Conservation (phyloP, 2,888 invertebrate species). For the Toxonevra muliebris region DNA sequence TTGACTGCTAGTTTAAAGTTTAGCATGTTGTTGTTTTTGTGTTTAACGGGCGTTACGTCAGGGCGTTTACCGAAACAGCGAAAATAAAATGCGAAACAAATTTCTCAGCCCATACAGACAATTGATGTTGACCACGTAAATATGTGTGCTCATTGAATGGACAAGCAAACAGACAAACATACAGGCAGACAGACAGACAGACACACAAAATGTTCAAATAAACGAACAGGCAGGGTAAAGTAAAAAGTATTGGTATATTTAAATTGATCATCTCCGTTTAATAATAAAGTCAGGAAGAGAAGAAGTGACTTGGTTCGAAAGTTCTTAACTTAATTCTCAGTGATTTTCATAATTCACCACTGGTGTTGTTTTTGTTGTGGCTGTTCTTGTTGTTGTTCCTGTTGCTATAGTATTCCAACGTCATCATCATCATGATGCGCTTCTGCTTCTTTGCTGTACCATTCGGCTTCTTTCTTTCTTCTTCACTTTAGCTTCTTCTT, state of each 20-base stretch:
- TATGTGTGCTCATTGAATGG: conserved; percentile 23
- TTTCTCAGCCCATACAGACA: conserved; percentile 47
- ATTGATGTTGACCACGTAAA: conserved; percentile 39
- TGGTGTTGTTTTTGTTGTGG: conserved; percentile 9
- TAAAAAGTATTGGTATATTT: conserved; percentile 48
- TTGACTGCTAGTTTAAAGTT: conserved; percentile 23
- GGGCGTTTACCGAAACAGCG: conserved; percentile 57
- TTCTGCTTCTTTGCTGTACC: neutral
- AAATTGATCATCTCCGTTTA: conserved; percentile 65
- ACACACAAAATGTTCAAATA: neutral
- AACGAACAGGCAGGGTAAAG: conserved; percentile 33
- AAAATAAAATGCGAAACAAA: conserved; percentile 61
- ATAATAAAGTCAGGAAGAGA: conserved; percentile 45
- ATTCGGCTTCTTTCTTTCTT: conserved; percentile 3
- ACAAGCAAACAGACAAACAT: conserved; percentile 41
- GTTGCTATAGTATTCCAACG: neutral
- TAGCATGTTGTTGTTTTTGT: conserved; percentile 18
- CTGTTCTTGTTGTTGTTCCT: neutral
- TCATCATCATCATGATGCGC: neutral
- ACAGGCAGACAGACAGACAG: conserved; percentile 30
- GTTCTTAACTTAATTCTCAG: conserved; percentile 59
- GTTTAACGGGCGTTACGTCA: conserved; percentile 43
- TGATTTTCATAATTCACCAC: conserved; percentile 62
- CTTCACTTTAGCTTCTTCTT: neutral
- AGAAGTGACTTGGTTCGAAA: conserved; percentile 36